Conservation (phyloP, 2,888 invertebrate species). For the Pachymerium ferrugineum region DNA sequence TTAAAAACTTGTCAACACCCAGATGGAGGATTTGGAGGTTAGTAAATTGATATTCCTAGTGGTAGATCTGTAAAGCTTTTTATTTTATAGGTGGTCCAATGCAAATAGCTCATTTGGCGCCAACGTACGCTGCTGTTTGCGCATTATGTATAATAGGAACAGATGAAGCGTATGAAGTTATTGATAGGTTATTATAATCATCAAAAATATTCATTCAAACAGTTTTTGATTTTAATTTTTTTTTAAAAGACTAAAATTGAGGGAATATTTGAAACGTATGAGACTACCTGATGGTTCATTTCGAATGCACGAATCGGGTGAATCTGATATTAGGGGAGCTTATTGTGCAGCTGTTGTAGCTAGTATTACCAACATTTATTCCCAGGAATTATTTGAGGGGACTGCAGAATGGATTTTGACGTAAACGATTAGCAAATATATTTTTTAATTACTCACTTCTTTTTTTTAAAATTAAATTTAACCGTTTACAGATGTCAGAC, state of each 20-base stretch:
- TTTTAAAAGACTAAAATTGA: conserved; percentile 59
- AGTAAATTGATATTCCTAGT: neutral
- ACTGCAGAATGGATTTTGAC: conserved; percentile 86
- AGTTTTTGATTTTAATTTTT: conserved; percentile 14
- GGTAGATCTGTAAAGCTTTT: neutral
- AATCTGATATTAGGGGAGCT: conserved; percentile 89
- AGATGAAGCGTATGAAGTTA: conserved; percentile 77
- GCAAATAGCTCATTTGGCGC: conserved; percentile 87
- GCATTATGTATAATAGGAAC: conserved; percentile 83
- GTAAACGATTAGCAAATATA: conserved; percentile 43
- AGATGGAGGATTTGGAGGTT: conserved; percentile 68
- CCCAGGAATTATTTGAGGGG: conserved; percentile 69
- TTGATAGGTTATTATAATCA: conserved; percentile 61
- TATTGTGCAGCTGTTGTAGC: conserved; percentile 94
- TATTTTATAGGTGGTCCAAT: conserved; percentile 78
- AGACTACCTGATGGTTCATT: conserved; percentile 83
- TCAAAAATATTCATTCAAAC: neutral
- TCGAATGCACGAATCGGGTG: conserved; percentile 83
- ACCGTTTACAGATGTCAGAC: conserved; percentile 72
- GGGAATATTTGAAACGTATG: conserved; percentile 71
- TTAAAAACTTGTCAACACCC: conserved; percentile 63
- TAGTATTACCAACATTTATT: conserved; percentile 71
- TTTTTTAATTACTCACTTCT: neutral
- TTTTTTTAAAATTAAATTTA: neutral
- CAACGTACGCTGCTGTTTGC: conserved; percentile 96